Base-by-base conservation (phyloP, 30 jellyfish, hydroid and myxozoan species). In the Aurelia coerulea region DNA sequence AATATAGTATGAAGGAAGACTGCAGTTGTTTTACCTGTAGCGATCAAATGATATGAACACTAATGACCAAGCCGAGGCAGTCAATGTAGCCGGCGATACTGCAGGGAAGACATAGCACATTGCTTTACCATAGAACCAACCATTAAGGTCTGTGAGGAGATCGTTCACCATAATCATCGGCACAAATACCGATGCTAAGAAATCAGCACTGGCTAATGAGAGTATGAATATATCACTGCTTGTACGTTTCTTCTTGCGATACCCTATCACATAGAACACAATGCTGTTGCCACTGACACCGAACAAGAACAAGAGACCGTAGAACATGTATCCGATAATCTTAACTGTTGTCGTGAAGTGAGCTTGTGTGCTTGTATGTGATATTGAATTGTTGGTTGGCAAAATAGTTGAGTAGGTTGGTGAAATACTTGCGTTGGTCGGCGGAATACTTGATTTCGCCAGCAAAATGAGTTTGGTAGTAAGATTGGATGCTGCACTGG, bases 261-360 rank as follows among this genome's bases (percentile, higher is more conserved):
- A 52, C 10, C 96, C 96, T 59, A 87, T 34, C 32, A 70, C 86
- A 80, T 76, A 87, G 17, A 87, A 37, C 37, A 87, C 96, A 73
- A 87, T 29, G 7, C 69, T 69, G 62, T 87, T 87, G 4, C 96
- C 96, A 35, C 73, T 53, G 18, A 71, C 65, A 2, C 96, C 96
- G 31, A 78, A 29, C 65, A 78, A 39, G 8, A 87, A 46, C 9
- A 87, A 52, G 34, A 66, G 23, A 19, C 74, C 63, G 67, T 80
- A 80, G 81, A 80, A 80, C 13, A 68, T 70, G 59, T 66, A 80
- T 12, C 74, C 67, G 56, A 65, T 23, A 41, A 23, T 50, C 68
- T 65, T 80, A 10, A 75, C 81, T 23, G 77, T 39, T 0, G 56
- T 46, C 56, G 56, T 46, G 56, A 46, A 46, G 56, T 46, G 0